Evolutionary conservation across 2,797 vertebrate genomes (phyloP), one percentile per base, ranked within the genome.

Genomic region (Mustela erminea): DNA sequence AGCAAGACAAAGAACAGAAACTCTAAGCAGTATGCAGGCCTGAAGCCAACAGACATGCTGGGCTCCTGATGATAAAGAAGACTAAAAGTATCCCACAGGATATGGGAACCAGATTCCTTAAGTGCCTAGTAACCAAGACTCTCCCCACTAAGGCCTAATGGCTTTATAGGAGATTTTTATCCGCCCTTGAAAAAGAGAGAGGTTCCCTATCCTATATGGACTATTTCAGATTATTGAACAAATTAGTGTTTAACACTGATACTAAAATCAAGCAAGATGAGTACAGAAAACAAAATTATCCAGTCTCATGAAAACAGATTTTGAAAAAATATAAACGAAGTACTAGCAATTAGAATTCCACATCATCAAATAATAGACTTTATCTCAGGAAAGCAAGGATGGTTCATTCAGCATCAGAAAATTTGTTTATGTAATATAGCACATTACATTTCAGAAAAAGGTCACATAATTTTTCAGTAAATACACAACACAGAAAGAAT

Each of bases 221-320:
- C 18, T 18, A 12, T 70, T 95, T 90, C 14, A 90, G 32, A 66
- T 77, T 29, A 46, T 90, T 83, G 52, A 92, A 56, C 49, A 89
- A 94, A 56, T 82, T 66, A 89, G 2, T 90, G 41, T 64, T 78
- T 46, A 75, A 66, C 41, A 68, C 25, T 83, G 62, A 83, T 80
- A 27, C 11, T 91, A 83, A 86, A 93, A 91, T 93, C 75, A 90
- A 38, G 86, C 56, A 86, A 90, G 41, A 58, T 84, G 64, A 68
- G 38, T 27, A 58, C 12, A 87, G 13, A 85, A 86, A 77, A 75
- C 3, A 93, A 38, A 86, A 77, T 64, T 58, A 78, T 29, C 17
- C n/a, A 74, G 5, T 81, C n/a, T 89, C 62, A 56, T 52, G 29
- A 96, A 91, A 78, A 77, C 38, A 68, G 13, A 82, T 66, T 89